phyloP scores from a whole-genome alignment of 2,113 vertebrate species.

The Daboia siamensis region DNA sequence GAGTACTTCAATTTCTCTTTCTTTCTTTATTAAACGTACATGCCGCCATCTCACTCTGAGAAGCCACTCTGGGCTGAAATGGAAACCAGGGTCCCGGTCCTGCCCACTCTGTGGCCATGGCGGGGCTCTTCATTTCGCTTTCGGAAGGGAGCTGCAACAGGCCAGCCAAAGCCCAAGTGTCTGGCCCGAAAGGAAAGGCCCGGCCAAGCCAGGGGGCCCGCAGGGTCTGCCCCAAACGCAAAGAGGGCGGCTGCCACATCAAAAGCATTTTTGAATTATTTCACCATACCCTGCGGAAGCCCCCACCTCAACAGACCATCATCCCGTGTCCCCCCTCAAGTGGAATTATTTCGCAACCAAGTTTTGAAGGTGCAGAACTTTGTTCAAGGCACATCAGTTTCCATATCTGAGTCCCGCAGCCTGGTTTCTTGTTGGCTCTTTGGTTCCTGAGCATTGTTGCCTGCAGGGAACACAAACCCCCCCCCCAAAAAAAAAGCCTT shows the following conservation, averaged over 20 bases:
- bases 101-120: background rate
- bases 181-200: background rate
- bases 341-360: background rate
- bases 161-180: background rate
- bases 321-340: background rate
- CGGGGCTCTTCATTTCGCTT: background rate
- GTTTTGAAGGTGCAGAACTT: background rate
- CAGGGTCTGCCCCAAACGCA: background rate
- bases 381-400: background rate
- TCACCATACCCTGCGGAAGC: background rate
- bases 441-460: background rate
- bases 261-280: background rate
- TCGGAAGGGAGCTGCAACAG: background rate
- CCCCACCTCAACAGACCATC: background rate
- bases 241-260: background rate
- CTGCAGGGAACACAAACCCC: background rate
- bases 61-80: background rate
- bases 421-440: background rate
- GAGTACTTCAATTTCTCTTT: too few relatives aligned
- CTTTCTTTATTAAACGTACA: too few relatives aligned
- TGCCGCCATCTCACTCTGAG: too few relatives aligned
- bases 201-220: background rate
- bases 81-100: background rate
- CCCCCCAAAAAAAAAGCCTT: background rate
- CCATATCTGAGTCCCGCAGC: background rate